Conservation (phyloP, 23 tunicate species). For the Halocynthia aurantium region DNA sequence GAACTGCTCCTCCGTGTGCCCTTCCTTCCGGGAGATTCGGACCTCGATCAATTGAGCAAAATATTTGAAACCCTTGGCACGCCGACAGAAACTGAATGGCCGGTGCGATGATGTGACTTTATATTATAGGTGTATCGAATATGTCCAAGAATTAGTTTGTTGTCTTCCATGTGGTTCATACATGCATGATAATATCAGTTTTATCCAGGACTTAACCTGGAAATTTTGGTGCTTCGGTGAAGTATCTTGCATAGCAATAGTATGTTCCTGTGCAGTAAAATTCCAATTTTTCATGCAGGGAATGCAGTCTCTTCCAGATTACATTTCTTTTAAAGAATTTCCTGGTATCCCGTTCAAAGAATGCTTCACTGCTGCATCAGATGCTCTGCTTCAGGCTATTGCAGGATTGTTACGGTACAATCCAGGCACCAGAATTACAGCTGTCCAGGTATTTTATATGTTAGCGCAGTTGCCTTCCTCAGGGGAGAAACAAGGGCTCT, state of each 20-base stretch:
- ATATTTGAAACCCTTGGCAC: conserved; percentile 95
- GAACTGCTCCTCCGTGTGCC: conserved; percentile 84
- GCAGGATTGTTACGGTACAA: conserved; percentile 66
- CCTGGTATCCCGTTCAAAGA: conserved; percentile 79
- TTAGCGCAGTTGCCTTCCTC: background rate
- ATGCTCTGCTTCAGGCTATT: conserved; percentile 61
- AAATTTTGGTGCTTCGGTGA: too few relatives aligned
- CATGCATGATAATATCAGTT: background rate
- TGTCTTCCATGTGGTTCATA: background rate
- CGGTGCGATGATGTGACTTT: conserved; percentile 9
- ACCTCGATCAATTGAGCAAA: conserved; percentile 82
- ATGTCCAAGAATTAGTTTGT: too few relatives aligned
- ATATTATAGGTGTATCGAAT: too few relatives aligned
- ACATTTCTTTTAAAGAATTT: conserved; percentile 54
- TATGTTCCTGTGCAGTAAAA: background rate
- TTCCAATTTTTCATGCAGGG: conserved; percentile 30
- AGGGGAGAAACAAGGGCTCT: background rate
- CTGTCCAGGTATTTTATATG: conserved; percentile 35
- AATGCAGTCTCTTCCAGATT: conserved; percentile 73
- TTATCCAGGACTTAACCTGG: background rate
- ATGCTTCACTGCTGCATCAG: conserved; percentile 87
- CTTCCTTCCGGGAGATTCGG: conserved; percentile 87
- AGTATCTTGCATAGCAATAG: too few relatives aligned
- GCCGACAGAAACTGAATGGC: conserved; percentile 89
- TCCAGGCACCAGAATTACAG: conserved; percentile 58